phyloP scores from a whole-genome alignment of 2,797 vertebrate species.

The Galagoides demidoff region DNA sequence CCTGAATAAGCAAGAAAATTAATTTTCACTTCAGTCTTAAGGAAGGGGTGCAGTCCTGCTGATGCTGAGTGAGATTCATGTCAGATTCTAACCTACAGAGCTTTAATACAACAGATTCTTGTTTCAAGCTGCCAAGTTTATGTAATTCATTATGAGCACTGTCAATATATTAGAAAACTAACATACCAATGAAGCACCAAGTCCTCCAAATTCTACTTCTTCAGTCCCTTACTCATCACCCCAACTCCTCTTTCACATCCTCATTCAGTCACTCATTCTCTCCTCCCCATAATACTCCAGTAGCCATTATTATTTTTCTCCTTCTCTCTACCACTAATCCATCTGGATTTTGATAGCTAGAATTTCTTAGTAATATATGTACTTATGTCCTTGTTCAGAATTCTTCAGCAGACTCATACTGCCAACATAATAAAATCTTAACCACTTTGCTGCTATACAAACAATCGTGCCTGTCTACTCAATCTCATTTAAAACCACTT shows the following conservation, averaged over 20 bases:
- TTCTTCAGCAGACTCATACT: not conserved
- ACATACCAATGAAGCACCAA: not conserved
- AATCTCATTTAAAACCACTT: not conserved
- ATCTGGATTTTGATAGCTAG: not conserved
- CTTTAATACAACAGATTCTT: slow-evolving; percentile 9
- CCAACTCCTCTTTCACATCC: not conserved
- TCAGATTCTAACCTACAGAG: not conserved
- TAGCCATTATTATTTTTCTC: not conserved
- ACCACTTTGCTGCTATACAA: not conserved
- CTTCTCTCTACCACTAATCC: not conserved
- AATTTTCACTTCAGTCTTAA: not conserved
- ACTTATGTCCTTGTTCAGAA: slow-evolving; percentile 26
- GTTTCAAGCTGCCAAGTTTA: slow-evolving; percentile 9
- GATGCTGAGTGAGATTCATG: not conserved
- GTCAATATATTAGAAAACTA: not conserved
- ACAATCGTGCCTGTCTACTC: not conserved
- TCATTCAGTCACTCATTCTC: not conserved
- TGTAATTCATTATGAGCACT: not conserved
- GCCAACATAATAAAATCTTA: not conserved
- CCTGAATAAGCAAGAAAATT: not conserved
- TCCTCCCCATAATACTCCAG: not conserved
- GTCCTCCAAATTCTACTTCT: not conserved
- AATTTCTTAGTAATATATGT: slow-evolving; percentile 50
- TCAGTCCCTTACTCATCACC: not conserved
- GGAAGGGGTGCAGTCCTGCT: not conserved